Evolutionary conservation across 2,888 invertebrate species (phyloP), one percentile per base, ranked within the genome.

Genomic region (Urechis unicinctus): DNA sequence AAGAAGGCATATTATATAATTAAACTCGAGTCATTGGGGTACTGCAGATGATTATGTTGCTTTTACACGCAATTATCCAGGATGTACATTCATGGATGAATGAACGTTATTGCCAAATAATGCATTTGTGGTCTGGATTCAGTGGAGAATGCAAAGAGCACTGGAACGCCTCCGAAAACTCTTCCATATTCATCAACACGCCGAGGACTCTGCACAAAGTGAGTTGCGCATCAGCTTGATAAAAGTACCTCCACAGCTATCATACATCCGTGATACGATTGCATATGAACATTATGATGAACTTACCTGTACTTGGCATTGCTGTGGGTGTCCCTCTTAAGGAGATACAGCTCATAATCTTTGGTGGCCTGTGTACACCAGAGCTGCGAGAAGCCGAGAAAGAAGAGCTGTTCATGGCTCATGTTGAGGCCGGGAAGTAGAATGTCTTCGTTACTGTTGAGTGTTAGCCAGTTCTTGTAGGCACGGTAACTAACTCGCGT

Each of bases 331-430:
- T 75, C 75, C 53, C 65, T 68, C 13, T 69, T 51, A 13, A 75
- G 56, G 52, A 70, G 67, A 46, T 70, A 55, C 53, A 68, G 68
- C 31, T 68, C 69, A 22, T 69, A 66, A 55, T 73, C 67, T 44
- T 66, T 66, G 1, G 72, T 72, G 52, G 68, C 67, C 25, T 62
- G 62, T n/a, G 71, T 66, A 57, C 75, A 75, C 75, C 75, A 75
- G 9, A 73, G 69, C 75, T 76, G 75, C 52, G 79, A 75, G 68
- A 78, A 80, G 0, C 77, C 71, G 6, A 80, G 63, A 64, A 80
- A 81, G 67, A 81, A 81, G 45, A 79, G 64, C 61, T 80, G 80
- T 49, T 71, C 68, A 52, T 75, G 70, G 26, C 74, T 74, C 62
- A 77, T 66, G 31, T 75, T 74, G 2, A 74, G 52, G 1, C 75